These are phyloP conservation scores for Bombus impatiens DNA, from an alignment of 1,140 invertebrate species.

Conservation along the genomic window DNA sequence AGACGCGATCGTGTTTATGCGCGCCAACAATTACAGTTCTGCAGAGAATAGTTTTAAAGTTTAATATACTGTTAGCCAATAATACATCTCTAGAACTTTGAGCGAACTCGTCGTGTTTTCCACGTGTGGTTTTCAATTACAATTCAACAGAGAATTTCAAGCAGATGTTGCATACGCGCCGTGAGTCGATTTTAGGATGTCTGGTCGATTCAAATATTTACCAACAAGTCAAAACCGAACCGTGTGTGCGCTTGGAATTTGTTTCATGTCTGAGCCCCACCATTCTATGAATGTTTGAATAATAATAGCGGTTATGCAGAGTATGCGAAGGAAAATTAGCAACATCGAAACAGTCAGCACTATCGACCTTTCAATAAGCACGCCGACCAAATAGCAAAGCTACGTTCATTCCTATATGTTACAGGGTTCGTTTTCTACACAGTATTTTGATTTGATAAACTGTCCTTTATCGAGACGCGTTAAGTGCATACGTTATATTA, in stretches of 20 bases:
- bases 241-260: not conserved
- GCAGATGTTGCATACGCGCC: not conserved
- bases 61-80: no score
- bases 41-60: no score
- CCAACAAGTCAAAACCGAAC: not conserved
- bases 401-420: not conserved
- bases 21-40: no score
- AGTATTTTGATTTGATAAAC: no score
- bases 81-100: no score
- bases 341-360: not conserved
- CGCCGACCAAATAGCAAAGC: no score
- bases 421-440: no score
- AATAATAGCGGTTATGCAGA: not conserved
- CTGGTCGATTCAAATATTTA: conserved; percentile 8
- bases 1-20: no score
- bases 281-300: not conserved
- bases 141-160: not conserved
- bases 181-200: not conserved
- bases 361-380: not conserved
- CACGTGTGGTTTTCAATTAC: not conserved
- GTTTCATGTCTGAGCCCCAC: not conserved
- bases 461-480: no score
- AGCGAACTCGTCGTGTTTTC: not conserved
- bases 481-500: not conserved
- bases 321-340: conserved; percentile 9